These are phyloP conservation scores for Centruroides sculpturatus DNA, from an alignment of 1,140 invertebrate genomes.

Conservation along the genomic window DNA sequence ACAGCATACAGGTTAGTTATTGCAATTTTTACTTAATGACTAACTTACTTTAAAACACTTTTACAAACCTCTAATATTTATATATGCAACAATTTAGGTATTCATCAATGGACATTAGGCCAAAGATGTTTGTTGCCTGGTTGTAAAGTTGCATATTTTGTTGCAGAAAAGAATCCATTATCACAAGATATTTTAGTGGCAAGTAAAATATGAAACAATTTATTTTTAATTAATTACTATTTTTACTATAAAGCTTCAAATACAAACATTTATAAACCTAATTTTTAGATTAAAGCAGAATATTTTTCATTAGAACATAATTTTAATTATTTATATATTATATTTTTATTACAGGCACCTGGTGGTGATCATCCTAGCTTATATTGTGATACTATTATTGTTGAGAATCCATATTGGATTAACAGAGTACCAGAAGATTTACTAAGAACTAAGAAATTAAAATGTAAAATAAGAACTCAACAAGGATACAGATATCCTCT, in stretches of 20 bases:
- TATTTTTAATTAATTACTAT: too few species aligned
- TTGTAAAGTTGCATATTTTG: slow-evolving; percentile 44
- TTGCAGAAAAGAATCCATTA: slow-evolving; percentile 49
- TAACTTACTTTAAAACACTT: slow-evolving; percentile 16
- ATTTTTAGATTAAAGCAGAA: too few species aligned
- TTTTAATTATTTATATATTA: too few species aligned
- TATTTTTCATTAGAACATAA: too few species aligned
- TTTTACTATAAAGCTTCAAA: too few species aligned
- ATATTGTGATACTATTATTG: slow-evolving; percentile 47
- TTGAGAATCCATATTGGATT: slow-evolving; percentile 68
- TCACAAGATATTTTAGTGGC: slow-evolving; percentile 69
- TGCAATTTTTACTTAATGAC: not conserved
- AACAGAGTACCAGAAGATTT: slow-evolving; percentile 40
- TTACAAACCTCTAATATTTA: not conserved
- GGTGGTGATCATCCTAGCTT: slow-evolving; percentile 65
- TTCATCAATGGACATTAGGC: slow-evolving; percentile 85
- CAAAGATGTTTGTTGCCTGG: slow-evolving; percentile 53
- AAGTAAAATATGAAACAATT: slow-evolving; percentile 24
- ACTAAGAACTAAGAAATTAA: slow-evolving; percentile 21
- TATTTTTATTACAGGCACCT: slow-evolving; percentile 39
- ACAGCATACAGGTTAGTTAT: slow-evolving; percentile 50
- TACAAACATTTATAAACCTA: too few species aligned
- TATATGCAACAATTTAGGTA: slow-evolving; percentile 27
- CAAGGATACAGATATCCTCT: slow-evolving; percentile 48
- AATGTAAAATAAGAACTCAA: slow-evolving; percentile 71